phyloP scores from a whole-genome alignment of 2,113 vertebrate species.

The Baryphthengus martii region DNA sequence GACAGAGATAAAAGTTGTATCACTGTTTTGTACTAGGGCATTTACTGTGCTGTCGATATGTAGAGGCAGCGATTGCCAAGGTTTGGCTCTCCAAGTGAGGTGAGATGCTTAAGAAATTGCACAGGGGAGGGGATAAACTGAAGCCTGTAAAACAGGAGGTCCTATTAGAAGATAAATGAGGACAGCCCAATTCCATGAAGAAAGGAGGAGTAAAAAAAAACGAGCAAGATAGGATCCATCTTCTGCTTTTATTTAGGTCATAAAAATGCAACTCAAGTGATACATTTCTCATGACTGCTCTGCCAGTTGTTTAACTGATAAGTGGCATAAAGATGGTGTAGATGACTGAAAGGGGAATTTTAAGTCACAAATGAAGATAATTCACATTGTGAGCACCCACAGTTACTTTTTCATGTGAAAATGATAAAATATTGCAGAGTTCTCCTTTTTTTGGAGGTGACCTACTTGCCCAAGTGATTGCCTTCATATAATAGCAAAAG shows the following conservation, averaged over 20 bases:
- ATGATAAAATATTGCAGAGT: neutral
- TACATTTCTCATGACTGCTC: neutral
- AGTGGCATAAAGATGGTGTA: neutral
- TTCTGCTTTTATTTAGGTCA: neutral
- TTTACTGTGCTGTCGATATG: neutral
- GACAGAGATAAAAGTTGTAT: no score
- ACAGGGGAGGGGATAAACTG: neutral
- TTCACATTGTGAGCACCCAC: neutral
- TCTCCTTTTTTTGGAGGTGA: neutral
- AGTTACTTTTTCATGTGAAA: neutral
- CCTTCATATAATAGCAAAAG: neutral
- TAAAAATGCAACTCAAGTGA: neutral
- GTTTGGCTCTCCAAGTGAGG: neutral
- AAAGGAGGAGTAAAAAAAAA: neutral
- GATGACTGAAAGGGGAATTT: neutral
- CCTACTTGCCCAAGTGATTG: neutral
- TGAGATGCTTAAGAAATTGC: neutral
- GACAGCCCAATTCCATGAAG: neutral
- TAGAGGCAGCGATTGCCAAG: fast-evolving
- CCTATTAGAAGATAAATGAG: neutral
- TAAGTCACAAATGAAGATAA: neutral
- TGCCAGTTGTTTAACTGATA: neutral
- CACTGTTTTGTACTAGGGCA: neutral
- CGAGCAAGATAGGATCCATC: neutral
- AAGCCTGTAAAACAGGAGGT: neutral